Evolutionary conservation across 2,797 vertebrate genomes (phyloP), one percentile per base, ranked within the genome.

Genomic region (Enteromius thamalakanensis): DNA sequence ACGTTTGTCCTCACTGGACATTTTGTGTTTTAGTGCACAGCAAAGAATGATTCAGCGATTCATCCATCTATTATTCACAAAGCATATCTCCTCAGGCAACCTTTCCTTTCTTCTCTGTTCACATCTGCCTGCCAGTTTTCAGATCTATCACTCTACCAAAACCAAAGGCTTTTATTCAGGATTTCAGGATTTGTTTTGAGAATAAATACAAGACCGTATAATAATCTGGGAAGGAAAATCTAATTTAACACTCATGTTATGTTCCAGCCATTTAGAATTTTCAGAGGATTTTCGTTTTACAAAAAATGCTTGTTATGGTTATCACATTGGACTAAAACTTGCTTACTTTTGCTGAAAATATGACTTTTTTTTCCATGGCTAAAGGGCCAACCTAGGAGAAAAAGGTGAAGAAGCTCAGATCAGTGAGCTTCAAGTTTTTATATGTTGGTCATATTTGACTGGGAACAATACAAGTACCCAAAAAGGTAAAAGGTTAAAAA

Each of bases 11-110:
- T 71, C 78, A 79, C 75, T 83, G 70, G 51, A 77, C 69, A 79
- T 83, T 79, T 90, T 88, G 62, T 85, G 79, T 68, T 67, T 42
- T 64, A 72, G 45, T 21, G 51, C 79, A 83, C 32, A 51, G 53
- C 58, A 55, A 45, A 83, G 79, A 74, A 79, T 84, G 87, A 87
- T 64, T 84, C 76, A 75, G 79, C 12, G 6, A 74, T 87, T 84
- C 75, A 64, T 77, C 80, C 71, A 84, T 83, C 70, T 76, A 84
- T 86, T 86, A 87, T 79, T 82, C 80, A 68, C 67, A 79, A 45
- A 40, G 40, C 79, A 82, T 72, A 62, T 69, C 21, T 42, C 87
- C 84, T 81, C 40, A 23, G 82, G 82, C 82, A 23, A 72, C 64
- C 72, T 80, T 55, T 79, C 40, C 51, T 69, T 74, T 80, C 51